A percentile compares a stretch with the other conserved stretches of the same genome.
Conservation (phyloP, 2,113 vertebrate genomes). For the Megaceryle maxima region DNA sequence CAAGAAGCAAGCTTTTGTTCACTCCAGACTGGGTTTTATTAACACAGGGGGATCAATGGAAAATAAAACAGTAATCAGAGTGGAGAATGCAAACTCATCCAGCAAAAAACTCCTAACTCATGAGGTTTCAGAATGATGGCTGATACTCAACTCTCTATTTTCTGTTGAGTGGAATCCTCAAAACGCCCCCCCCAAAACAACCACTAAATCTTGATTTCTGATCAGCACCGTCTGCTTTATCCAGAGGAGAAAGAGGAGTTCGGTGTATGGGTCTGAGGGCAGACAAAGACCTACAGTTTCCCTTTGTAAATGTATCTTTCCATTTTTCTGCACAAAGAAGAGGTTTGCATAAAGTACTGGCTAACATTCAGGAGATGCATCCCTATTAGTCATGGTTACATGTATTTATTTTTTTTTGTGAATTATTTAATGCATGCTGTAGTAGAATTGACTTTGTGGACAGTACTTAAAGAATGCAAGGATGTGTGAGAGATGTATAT, state of each 20-base stretch:
- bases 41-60: slow-evolving; percentile 53
- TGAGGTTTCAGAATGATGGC: neutral
- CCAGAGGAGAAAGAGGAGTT: neutral
- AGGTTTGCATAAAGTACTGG: neutral
- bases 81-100: slow-evolving; percentile 14
- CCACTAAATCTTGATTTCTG: neutral
- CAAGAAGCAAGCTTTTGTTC: slow-evolving; percentile 67
- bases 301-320: slow-evolving; percentile 10
- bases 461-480: slow-evolving; percentile 9
- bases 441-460: slow-evolving; percentile 13
- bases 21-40: slow-evolving; percentile 72
- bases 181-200: neutral
- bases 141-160: neutral
- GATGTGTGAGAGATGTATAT: neutral
- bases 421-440: slow-evolving; percentile 29
- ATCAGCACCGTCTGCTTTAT: neutral
- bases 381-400: neutral
- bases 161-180: neutral
- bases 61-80: slow-evolving; percentile 54
- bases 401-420: slow-evolving; percentile 51
- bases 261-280: neutral
- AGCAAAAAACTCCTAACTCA: slow-evolving; percentile 24
- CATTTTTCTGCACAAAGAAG: slow-evolving; percentile 9
- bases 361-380: neutral
- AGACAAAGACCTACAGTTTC: neutral